These are phyloP conservation scores for Ectobius pallidus DNA, from an alignment of 2,888 invertebrate species.

Conservation along the genomic window DNA sequence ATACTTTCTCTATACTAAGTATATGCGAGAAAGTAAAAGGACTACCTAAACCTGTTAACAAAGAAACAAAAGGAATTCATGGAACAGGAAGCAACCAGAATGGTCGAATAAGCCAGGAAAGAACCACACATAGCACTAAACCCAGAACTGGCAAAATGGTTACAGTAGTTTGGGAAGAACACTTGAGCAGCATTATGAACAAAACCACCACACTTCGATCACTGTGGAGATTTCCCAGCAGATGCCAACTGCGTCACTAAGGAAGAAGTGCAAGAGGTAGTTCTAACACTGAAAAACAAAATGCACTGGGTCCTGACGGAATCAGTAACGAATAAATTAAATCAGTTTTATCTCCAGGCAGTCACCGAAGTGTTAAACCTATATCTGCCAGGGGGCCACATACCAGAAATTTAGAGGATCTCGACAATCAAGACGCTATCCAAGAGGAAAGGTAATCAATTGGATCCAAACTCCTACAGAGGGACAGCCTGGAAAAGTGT, in stretches of 20 bases:
- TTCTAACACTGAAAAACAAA: conserved; percentile 1
- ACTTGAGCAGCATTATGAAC: too few species aligned
- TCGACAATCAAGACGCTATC: conserved; percentile 5
- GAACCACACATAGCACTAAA: neutral
- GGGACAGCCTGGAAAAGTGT: neutral
- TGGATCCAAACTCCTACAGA: neutral
- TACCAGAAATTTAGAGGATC: neutral
- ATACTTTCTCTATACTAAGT: too few species aligned
- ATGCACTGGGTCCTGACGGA: neutral
- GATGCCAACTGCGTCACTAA: too few species aligned
- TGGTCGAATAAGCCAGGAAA: neutral
- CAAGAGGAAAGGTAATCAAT: neutral
- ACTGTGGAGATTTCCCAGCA: too few species aligned
- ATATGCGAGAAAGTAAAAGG: too few species aligned
- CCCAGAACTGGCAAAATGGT: neutral
- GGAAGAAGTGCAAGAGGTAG: neutral
- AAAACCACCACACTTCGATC: too few species aligned
- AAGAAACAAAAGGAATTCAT: neutral
- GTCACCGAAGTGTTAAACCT: neutral
- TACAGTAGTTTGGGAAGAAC: neutral
- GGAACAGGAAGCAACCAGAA: neutral
- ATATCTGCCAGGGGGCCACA: neutral
- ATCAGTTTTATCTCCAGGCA: neutral
- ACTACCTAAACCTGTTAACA: neutral
- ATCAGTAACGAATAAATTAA: neutral